Percentiles rank a stretch among this genome's conserved stretches.
phyloP scores from a whole-genome alignment of 2,888 invertebrate species.

The Caenorhabditis sp. region DNA sequence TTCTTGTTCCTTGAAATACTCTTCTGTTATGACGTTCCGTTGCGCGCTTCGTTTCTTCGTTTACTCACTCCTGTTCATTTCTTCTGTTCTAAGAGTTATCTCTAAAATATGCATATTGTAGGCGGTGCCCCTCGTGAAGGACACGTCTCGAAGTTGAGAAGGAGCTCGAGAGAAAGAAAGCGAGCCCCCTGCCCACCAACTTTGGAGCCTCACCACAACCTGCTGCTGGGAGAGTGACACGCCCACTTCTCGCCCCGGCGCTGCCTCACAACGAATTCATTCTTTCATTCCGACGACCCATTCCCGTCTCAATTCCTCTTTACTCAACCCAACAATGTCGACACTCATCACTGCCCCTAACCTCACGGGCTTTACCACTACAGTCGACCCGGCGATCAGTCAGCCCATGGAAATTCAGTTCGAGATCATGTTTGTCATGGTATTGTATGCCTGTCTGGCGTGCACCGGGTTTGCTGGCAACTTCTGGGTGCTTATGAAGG shows the following conservation, averaged over 20 bases:
- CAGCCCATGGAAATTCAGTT: constrained; percentile 41
- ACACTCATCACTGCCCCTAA: neutral
- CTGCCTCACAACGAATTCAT: constrained; percentile 27
- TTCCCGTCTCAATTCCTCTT: neutral
- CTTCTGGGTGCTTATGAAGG: constrained; percentile 75
- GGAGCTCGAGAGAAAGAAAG: too few species aligned
- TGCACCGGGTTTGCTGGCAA: constrained; percentile 73
- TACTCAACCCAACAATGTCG: constrained; percentile 6
- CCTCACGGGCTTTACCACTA: too few species aligned
- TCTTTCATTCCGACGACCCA: neutral
- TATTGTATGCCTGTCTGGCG: constrained; percentile 69
- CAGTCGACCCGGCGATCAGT: constrained; percentile 4
- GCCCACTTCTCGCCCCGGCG: constrained; percentile 26
- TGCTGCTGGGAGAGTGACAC: constrained; percentile 38
- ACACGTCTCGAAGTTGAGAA: constrained; percentile 36
- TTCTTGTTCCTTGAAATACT: constrained; percentile 10
- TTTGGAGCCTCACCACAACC: constrained; percentile 42
- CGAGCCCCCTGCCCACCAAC: constrained; percentile 8
- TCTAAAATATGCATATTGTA: constrained; percentile 46
- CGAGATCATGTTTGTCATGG: constrained; percentile 60
- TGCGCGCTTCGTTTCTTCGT: neutral
- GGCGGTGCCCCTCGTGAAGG: constrained; percentile 42
- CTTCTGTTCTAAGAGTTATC: neutral
- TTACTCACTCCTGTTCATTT: neutral
- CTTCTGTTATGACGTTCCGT: neutral